These are phyloP conservation scores for Nematolebias whitei DNA, from an alignment of 2,113 vertebrate species.

Conservation along the genomic window DNA sequence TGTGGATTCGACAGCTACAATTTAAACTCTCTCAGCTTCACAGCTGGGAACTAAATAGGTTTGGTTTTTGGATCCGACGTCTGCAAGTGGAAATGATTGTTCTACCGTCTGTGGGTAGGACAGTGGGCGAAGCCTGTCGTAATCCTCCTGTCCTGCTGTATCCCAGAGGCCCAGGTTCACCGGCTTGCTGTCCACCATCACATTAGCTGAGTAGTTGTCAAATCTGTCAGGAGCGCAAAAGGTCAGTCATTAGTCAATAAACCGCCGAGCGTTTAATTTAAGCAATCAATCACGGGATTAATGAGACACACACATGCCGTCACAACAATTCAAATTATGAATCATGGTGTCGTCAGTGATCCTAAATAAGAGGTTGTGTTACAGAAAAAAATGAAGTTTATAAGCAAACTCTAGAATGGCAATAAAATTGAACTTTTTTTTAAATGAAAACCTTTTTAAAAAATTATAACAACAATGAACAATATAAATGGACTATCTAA, in stretches of 20 bases:
- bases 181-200: constrained; percentile 77
- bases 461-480: neutral
- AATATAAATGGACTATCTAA: neutral
- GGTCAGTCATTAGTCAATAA: constrained; percentile 11
- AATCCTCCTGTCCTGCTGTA: constrained; percentile 75
- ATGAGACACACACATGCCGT: neutral
- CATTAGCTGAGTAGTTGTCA: constrained; percentile 73
- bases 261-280: constrained; percentile 1
- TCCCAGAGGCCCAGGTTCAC: constrained; percentile 77
- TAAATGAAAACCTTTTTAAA: no score
- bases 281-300: constrained; percentile 4
- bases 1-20: neutral
- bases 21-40: neutral
- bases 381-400: neutral
- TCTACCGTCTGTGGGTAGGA: constrained; percentile 75
- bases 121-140: constrained; percentile 72
- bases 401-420: neutral
- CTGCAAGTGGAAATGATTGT: neutral
- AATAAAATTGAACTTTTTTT: neutral
- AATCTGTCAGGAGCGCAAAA: constrained; percentile 42
- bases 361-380: neutral
- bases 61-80: neutral
- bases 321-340: neutral
- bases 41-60: constrained; percentile 1
- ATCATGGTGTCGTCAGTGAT: no score